A percentile compares a stretch with the other conserved stretches of the same genome.
Evolutionary conservation across 2,888 invertebrate genomes (phyloP).

Genomic region (Athrips mouffetella): DNA sequence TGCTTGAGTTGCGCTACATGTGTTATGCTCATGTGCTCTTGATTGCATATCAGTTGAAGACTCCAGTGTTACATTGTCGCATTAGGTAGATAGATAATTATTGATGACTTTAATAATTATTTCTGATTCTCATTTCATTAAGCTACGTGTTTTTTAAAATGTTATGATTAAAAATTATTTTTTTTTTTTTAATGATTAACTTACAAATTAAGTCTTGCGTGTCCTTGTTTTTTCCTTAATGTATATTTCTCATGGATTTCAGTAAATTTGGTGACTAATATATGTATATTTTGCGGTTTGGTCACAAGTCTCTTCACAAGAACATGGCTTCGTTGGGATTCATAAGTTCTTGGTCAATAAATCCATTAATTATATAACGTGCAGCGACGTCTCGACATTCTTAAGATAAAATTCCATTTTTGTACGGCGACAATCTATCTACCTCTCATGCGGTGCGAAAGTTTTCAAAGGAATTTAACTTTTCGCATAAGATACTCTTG

Average conservation of each 20-base stretch:
- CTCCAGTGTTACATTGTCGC: no score
- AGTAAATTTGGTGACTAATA: conserved; percentile 3
- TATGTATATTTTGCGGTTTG: conserved; percentile 6
- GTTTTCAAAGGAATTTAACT: conserved; percentile 27
- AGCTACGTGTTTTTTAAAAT: no score
- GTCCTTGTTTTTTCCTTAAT: not conserved
- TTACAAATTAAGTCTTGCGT: no score
- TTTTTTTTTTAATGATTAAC: no score
- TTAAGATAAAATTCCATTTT: conserved; percentile 11
- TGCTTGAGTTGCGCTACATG: no score
- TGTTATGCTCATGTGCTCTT: no score
- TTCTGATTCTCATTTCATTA: no score
- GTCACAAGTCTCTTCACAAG: not conserved
- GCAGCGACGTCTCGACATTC: not conserved
- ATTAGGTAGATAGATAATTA: no score
- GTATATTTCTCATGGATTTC: not conserved
- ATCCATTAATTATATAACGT: conserved; percentile 2
- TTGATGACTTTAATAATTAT: no score
- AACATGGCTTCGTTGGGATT: not conserved
- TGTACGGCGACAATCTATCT: conserved; percentile 8
- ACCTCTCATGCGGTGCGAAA: conserved; percentile 26
- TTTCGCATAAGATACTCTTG: conserved; percentile 26
- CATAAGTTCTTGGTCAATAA: conserved; percentile 4
- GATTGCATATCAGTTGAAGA: no score
- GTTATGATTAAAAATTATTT: no score